Base-by-base conservation (phyloP, 37 sponge, comb jelly and placozoan species). In the Aphrocallistes beatrix region DNA sequence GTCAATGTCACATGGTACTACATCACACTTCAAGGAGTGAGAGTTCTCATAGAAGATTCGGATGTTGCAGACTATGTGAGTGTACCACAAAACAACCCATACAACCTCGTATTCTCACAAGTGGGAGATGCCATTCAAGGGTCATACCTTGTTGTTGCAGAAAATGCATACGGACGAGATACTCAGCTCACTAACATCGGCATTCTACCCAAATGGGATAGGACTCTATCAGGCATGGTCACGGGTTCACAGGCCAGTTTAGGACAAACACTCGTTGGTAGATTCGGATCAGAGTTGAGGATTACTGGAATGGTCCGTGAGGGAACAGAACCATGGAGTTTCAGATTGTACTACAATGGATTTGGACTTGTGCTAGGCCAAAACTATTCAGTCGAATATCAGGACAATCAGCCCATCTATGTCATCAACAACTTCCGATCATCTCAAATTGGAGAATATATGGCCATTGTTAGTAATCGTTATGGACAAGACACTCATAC, bases 341-440 rank as follows among this genome's bases (percentile, higher is more conserved):
- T 60, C 75, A 21, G n/a, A 60, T 60, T 19, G 75, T 60, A 25
- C 75, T 60, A 60, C 34, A 28, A 28, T 6, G 75, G 75, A 60
- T 19, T 60, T 25, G 75, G n/a, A 13, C 75, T 60, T 3, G n/a
- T 60, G n/a, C 75, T 25, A 13, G 75, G 75, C 10, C 32, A 32
- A 60, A 30, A 60, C 34, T 60, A 60, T 30, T 19, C 75, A 25
- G 10, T 60, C 34, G 75, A 60, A 28, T 60, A 19, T 13, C 3
- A 3, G n/a, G 75, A 30, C n/a, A 60, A 60, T 13, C 6, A 21
- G 8, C 28, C 75, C 3, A 60, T 30, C 34, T 25, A 25, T 6
- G n/a, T 60, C 75, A 60, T 60, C 21, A 19, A 60, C 34, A 60
- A 60, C 75, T 60, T 60, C 75, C 75, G n/a, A 60, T 60, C 75